Evolutionary conservation across 2,888 invertebrate genomes (phyloP).

Genomic region (Pyrrhia umbra): DNA sequence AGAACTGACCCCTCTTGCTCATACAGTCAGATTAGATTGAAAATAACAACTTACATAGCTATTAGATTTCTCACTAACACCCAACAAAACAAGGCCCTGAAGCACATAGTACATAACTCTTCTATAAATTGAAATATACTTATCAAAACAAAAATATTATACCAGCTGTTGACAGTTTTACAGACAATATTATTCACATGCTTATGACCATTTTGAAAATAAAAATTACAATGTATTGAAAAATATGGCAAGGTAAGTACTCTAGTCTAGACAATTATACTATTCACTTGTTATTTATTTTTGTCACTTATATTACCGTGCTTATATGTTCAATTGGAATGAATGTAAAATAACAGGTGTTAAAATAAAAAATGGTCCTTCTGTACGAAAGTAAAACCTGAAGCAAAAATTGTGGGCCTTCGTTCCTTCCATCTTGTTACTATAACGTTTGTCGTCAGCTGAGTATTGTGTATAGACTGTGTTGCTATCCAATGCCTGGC

Average conservation of each 20-base stretch:
- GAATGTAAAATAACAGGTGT: constrained; percentile 30
- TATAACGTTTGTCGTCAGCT: neutral
- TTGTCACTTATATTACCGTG: no score
- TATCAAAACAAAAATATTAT: neutral
- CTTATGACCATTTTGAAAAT: neutral
- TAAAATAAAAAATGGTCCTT: constrained; percentile 27
- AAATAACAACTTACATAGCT: constrained; percentile 30
- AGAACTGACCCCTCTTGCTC: constrained; percentile 61
- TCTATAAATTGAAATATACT: neutral
- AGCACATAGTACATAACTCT: neutral
- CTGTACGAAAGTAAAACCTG: neutral
- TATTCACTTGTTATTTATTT: constrained; percentile 15
- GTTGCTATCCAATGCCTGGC: constrained; percentile 56
- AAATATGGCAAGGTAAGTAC: neutral
- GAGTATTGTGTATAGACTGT: neutral
- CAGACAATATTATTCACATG: neutral
- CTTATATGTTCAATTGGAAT: constrained; percentile 7
- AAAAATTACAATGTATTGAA: constrained; percentile 8
- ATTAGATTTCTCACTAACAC: constrained; percentile 7
- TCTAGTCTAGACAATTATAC: neutral
- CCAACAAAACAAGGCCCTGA: constrained; percentile 4
- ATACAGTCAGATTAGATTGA: constrained; percentile 35
- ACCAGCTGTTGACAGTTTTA: neutral
- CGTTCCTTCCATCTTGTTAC: neutral
- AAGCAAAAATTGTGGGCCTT: constrained; percentile 1